These are phyloP conservation scores for Siniperca undulata DNA, from an alignment of 2,797 vertebrate genomes.

Conservation along the genomic window DNA sequence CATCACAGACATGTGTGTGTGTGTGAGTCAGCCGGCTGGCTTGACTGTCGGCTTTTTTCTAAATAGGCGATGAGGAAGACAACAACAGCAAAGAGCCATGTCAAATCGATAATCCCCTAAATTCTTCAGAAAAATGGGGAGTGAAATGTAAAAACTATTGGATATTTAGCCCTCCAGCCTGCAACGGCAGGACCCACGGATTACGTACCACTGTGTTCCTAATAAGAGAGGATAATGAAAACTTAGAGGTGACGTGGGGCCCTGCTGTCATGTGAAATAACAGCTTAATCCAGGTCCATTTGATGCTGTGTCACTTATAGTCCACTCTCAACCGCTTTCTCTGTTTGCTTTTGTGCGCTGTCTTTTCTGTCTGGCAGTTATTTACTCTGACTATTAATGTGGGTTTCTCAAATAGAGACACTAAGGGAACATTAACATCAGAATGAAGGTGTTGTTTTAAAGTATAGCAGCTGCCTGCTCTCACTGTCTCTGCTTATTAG, in stretches of 20 bases:
- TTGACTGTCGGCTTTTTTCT: constrained; percentile 59
- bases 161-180: constrained; percentile 67
- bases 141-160: constrained; percentile 71
- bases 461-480: constrained; percentile 39
- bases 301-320: constrained; percentile 49
- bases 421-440: constrained; percentile 39
- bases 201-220: constrained; percentile 74
- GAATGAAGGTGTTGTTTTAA: constrained; percentile 42
- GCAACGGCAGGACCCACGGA: constrained; percentile 60
- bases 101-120: constrained; percentile 82
- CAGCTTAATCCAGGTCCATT: constrained; percentile 72
- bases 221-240: constrained; percentile 79
- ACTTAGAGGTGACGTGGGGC: constrained; percentile 49
- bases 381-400: constrained; percentile 65
- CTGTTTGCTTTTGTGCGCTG: not conserved
- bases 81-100: constrained; percentile 72
- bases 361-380: constrained; percentile 34
- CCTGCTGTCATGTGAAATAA: constrained; percentile 75
- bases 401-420: constrained; percentile 40
- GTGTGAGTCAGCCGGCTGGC: constrained; percentile 54
- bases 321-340: constrained; percentile 36
- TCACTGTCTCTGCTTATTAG: constrained; percentile 34
- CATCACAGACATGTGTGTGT: constrained; percentile 26
- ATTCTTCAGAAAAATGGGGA: constrained; percentile 63
- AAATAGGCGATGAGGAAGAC: constrained; percentile 62